These are phyloP conservation scores for Pelecanoides urinatrix DNA, from an alignment of 2,113 vertebrate genomes.

Conservation along the genomic window DNA sequence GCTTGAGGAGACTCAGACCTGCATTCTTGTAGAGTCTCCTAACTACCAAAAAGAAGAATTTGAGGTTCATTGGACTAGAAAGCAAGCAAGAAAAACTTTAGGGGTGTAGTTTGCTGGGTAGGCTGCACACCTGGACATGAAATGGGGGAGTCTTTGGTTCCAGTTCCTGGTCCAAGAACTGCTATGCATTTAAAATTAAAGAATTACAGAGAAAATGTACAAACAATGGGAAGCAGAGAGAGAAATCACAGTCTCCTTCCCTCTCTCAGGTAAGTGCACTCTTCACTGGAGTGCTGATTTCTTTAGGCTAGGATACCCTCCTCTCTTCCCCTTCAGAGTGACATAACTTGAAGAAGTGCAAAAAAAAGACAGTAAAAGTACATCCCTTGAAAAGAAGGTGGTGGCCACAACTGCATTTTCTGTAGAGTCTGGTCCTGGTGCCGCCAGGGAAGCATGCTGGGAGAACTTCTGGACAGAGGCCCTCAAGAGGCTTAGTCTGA, in stretches of 20 bases:
- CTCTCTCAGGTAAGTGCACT: not conserved
- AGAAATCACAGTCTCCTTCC: not conserved
- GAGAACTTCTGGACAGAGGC: not conserved
- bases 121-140: not conserved
- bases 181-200: not conserved
- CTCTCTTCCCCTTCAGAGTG: not conserved
- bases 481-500: not conserved
- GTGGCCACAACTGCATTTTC: not conserved
- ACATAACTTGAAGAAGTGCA: not conserved
- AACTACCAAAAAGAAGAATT: not conserved
- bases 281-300: not conserved
- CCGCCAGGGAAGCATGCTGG: not conserved
- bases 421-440: not conserved
- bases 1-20: not conserved
- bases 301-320: not conserved
- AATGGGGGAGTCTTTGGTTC: not conserved
- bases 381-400: not conserved
- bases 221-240: not conserved
- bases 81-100: not conserved
- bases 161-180: not conserved
- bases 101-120: not conserved
- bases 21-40: not conserved
- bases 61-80: not conserved
- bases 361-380: not conserved
- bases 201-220: not conserved